Evolutionary conservation across 2,113 vertebrate genomes (phyloP).

Genomic region (Carollia perspicillata): DNA sequence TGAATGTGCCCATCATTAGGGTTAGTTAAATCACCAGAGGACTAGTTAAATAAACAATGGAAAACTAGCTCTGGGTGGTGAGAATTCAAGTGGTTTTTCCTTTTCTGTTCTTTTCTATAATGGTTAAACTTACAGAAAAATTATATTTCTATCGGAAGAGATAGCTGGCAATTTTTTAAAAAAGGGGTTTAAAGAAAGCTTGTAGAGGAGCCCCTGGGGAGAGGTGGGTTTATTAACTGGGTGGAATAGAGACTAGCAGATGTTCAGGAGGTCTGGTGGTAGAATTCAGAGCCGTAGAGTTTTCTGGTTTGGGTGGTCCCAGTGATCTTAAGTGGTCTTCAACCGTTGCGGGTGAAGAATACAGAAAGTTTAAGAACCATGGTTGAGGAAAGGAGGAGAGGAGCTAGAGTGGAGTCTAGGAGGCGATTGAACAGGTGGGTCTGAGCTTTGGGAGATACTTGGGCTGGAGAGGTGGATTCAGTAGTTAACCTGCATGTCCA

Average conservation of each 20-base stretch:
- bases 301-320: not conserved
- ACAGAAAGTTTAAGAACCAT: not conserved
- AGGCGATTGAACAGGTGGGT: not conserved
- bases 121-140: slow-evolving; percentile 12
- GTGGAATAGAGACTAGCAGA: not conserved
- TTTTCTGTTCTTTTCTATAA: not conserved
- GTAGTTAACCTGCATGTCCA: not conserved
- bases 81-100: slow-evolving; percentile 3
- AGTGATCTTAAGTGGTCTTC: not conserved
- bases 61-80: not conserved
- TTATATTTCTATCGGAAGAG: slow-evolving; percentile 22
- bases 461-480: not conserved
- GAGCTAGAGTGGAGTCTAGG: not conserved
- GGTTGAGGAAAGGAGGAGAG: not conserved
- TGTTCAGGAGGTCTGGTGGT: not conserved
- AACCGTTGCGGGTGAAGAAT: not conserved
- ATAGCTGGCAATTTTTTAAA: not conserved
- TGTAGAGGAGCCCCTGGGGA: not conserved
- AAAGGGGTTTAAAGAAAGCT: not conserved
- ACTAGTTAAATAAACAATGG: not conserved
- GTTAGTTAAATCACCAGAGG: not conserved
- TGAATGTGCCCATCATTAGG: not conserved
- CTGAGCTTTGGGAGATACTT: not conserved
- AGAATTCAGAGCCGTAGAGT: not conserved
- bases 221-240: not conserved